Evolutionary conservation across 2,797 vertebrate genomes (phyloP).

Genomic region (Cephalopachus bancanus): DNA sequence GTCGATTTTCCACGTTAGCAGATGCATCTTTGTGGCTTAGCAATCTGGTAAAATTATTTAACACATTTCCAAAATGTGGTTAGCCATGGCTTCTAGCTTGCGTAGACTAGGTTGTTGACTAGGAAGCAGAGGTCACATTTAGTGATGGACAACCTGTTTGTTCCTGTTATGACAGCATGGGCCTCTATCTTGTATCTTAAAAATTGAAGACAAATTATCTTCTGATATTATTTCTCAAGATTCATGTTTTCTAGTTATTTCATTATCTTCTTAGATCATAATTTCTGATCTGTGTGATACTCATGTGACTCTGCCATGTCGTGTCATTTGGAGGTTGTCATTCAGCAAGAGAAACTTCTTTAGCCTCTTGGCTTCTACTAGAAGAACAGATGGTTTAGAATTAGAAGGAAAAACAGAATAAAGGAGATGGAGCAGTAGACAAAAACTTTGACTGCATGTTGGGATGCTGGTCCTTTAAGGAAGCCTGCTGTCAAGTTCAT

Average conservation of each 20-base stretch:
- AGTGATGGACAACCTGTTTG: neutral
- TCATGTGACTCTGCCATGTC: slow-evolving; percentile 45
- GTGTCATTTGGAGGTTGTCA: slow-evolving; percentile 59
- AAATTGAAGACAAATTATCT: neutral
- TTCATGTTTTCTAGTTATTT: neutral
- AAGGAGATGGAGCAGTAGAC: slow-evolving; percentile 52
- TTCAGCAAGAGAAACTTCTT: slow-evolving; percentile 64
- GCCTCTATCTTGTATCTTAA: neutral
- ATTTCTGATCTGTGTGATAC: neutral
- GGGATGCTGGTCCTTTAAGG: slow-evolving; percentile 47
- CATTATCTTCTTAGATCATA: neutral
- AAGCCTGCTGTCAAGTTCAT: slow-evolving; percentile 7
- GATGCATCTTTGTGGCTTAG: neutral
- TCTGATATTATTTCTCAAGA: neutral
- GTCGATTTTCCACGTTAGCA: neutral
- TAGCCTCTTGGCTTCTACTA: slow-evolving; percentile 64
- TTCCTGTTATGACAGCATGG: neutral
- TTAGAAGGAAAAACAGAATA: slow-evolving; percentile 34
- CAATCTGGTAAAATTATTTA: neutral
- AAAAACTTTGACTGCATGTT: slow-evolving; percentile 56
- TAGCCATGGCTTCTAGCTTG: neutral
- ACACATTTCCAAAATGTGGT: neutral
- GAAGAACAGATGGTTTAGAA: slow-evolving; percentile 67
- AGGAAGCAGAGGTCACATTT: neutral
- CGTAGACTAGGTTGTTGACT: neutral